phyloP scores from a whole-genome alignment of 1,140 invertebrate species.

The Antheraea mylitta region DNA sequence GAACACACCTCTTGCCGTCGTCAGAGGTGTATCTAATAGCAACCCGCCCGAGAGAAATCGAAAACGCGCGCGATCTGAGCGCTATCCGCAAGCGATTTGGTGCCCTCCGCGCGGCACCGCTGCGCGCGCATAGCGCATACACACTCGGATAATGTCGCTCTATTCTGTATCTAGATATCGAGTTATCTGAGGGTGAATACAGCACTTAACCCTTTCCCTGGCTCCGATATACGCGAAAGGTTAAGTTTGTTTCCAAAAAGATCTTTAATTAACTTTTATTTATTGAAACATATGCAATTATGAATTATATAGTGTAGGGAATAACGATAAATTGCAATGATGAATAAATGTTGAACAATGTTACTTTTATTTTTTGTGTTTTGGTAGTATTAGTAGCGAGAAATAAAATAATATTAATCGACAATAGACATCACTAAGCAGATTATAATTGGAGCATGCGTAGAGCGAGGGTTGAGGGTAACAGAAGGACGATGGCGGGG shows the following conservation, averaged over 20 bases:
- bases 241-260: constrained; percentile 12
- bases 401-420: constrained; percentile 45
- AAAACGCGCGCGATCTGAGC: constrained; percentile 60
- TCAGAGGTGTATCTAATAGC: constrained; percentile 50
- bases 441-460: constrained; percentile 78
- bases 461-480: constrained; percentile 65
- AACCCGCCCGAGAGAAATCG: constrained; percentile 46
- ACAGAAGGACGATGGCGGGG: constrained; percentile 26
- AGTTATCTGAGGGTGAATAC: constrained; percentile 59
- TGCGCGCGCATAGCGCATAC: constrained; percentile 61
- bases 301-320: neutral
- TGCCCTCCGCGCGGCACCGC: constrained; percentile 64
- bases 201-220: constrained; percentile 50
- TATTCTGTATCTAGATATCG: constrained; percentile 67
- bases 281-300: neutral
- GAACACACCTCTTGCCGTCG: constrained; percentile 52
- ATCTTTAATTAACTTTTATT: neutral
- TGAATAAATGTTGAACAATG: neutral
- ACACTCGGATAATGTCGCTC: constrained; percentile 64
- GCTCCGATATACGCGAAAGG: constrained; percentile 21
- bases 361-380: neutral
- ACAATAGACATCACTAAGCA: constrained; percentile 71
- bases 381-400: constrained; percentile 5
- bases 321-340: neutral
- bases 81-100: constrained; percentile 73